phyloP scores from a whole-genome alignment of 2,113 vertebrate genomes.

The Trematomus loennbergii region DNA sequence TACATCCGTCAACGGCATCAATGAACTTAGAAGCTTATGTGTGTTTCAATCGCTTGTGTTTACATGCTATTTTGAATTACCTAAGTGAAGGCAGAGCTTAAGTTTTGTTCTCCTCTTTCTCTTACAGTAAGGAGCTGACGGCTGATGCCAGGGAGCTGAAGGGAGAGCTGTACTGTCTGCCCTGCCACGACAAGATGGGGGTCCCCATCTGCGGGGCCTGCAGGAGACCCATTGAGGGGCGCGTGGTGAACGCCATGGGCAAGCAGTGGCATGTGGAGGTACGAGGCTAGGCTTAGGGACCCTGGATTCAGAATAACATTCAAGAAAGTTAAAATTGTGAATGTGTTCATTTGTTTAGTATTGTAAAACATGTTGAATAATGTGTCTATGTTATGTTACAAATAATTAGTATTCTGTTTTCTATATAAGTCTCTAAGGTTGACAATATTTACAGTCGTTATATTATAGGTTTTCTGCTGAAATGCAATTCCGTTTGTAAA shows the following conservation, averaged over 20 bases:
- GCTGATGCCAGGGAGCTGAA: constrained; percentile 96
- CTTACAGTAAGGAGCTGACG: constrained; percentile 93
- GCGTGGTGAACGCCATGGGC: constrained; percentile 98
- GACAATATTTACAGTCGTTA: neutral
- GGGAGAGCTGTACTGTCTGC: constrained; percentile 96
- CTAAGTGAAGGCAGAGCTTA: neutral
- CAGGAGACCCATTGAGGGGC: constrained; percentile 95
- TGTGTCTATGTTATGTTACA: neutral
- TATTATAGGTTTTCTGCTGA: neutral
- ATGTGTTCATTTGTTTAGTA: neutral
- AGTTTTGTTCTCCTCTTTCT: constrained; percentile 9
- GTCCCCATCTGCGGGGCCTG: constrained; percentile 98
- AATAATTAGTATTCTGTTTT: constrained; percentile 1
- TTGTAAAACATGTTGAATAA: neutral
- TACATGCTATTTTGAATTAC: neutral
- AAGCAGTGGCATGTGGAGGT: constrained; percentile 99
- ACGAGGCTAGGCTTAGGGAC: constrained; percentile 24
- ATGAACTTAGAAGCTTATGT: neutral
- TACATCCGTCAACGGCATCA: neutral
- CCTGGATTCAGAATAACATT: neutral
- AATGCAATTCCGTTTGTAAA: neutral
- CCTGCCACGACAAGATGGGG: constrained; percentile 99
- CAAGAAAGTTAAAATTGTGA: neutral
- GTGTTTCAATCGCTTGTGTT: neutral
- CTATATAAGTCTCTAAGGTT: neutral